A percentile compares a stretch with the other conserved stretches of the same genome.
phyloP scores from a whole-genome alignment of 1,140 invertebrate species.

The Lineus longissimus region DNA sequence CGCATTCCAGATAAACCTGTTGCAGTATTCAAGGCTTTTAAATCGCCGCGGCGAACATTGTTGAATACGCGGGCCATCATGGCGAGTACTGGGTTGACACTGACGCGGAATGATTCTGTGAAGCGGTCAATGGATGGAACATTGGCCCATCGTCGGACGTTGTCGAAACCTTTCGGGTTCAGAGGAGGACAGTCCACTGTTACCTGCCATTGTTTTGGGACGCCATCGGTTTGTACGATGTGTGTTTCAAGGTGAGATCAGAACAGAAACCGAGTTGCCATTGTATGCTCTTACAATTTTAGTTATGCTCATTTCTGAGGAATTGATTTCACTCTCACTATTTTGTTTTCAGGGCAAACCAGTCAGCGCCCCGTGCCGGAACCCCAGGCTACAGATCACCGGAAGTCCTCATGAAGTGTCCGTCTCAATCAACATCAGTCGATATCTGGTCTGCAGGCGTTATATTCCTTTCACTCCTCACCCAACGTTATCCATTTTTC shows the following conservation, averaged over 20 bases:
- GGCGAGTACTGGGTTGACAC: conserved; percentile 17
- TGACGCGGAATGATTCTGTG: not conserved
- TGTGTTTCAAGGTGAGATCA: conserved; percentile 37
- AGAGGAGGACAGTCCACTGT: not conserved
- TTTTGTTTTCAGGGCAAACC: conserved; percentile 22
- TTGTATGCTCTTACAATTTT: not conserved
- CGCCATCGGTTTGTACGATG: conserved; percentile 36
- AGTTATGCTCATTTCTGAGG: not conserved
- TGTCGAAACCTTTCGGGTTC: not conserved
- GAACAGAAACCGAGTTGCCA: not conserved
- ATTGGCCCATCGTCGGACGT: not conserved
- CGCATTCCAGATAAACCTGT: too few relatives aligned
- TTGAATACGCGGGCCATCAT: conserved; percentile 31
- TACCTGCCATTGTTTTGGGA: conserved; percentile 40
- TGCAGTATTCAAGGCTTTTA: conserved; percentile 23
- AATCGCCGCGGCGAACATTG: conserved; percentile 33
- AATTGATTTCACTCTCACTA: too few relatives aligned
- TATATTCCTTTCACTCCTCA: conserved; percentile 76
- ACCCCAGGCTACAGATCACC: conserved; percentile 87
- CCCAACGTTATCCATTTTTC: conserved; percentile 79
- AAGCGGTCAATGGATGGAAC: conserved; percentile 1
- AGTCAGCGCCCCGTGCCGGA: conserved; percentile 72
- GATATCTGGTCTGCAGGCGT: conserved; percentile 88
- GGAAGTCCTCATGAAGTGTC: conserved; percentile 77
- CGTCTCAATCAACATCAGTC: conserved; percentile 74